Evolutionary conservation across 1,140 invertebrate genomes (phyloP).

Genomic region (Wiebesia pumilae): DNA sequence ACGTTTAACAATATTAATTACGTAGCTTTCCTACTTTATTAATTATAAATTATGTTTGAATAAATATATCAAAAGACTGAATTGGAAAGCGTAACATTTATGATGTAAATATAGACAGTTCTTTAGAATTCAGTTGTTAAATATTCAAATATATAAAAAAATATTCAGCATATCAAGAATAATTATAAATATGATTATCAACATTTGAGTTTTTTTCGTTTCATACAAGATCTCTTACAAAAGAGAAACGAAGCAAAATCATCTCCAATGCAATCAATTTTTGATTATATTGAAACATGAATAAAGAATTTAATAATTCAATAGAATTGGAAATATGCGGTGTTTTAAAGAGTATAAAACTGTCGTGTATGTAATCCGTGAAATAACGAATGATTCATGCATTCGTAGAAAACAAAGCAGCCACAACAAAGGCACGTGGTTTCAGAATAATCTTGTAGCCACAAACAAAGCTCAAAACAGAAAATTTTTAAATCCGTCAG

Average conservation of each 20-base stretch:
- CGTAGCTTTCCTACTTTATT: too few relatives aligned
- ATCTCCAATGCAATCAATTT: not conserved
- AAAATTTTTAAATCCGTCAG: constrained; percentile 30
- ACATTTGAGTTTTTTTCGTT: not conserved
- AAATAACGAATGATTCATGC: constrained; percentile 38
- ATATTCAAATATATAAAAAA: too few relatives aligned
- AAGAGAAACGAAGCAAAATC: not conserved
- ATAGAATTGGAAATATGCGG: not conserved
- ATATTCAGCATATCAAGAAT: not conserved
- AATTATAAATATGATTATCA: not conserved
- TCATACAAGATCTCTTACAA: not conserved
- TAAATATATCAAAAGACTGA: too few relatives aligned
- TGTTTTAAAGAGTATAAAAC: constrained; percentile 9
- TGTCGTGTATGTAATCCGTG: constrained; percentile 28
- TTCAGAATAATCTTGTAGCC: constrained; percentile 21
- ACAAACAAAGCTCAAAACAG: constrained; percentile 27
- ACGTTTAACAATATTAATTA: too few relatives aligned
- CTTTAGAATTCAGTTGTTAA: too few relatives aligned
- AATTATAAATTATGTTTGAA: too few relatives aligned
- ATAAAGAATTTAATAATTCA: constrained; percentile 11
- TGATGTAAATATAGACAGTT: too few relatives aligned
- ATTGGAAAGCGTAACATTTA: too few relatives aligned
- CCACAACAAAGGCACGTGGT: not conserved
- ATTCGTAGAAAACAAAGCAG: constrained; percentile 27
- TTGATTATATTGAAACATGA: not conserved